Conservation (phyloP, 2,888 invertebrate genomes). For the Endomychus coccineus region DNA sequence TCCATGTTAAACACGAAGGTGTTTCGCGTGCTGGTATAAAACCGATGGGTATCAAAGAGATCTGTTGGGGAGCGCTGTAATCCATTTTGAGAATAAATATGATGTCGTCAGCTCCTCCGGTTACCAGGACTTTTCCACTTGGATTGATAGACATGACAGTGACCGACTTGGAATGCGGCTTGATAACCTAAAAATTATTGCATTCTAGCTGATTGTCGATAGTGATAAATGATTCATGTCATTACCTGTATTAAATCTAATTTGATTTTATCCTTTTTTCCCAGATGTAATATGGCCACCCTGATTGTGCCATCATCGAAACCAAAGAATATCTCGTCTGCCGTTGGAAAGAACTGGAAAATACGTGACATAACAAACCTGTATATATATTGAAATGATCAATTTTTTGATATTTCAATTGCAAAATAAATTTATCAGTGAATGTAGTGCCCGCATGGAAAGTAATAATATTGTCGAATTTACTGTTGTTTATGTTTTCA, state of each 20-base stretch:
- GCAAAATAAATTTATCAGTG: too few species aligned
- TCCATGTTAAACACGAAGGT: conserved; percentile 63
- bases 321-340: conserved; percentile 59
- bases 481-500: too few species aligned
- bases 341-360: conserved; percentile 39
- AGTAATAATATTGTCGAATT: too few species aligned
- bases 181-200: conserved; percentile 45
- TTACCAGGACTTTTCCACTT: conserved; percentile 53
- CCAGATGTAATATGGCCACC: conserved; percentile 23
- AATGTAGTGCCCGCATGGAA: too few species aligned
- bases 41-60: conserved; percentile 55
- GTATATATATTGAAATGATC: too few species aligned
- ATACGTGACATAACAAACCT: too few species aligned
- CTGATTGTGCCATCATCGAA: conserved; percentile 68
- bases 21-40: conserved; percentile 57
- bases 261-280: conserved; percentile 9
- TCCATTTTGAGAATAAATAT: conserved; percentile 58
- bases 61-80: conserved; percentile 37
- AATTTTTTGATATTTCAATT: too few species aligned
- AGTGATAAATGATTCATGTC: background rate
- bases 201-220: background rate
- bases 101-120: conserved; percentile 59
- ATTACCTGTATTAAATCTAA: conserved; percentile 23
- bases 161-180: conserved; percentile 60
- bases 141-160: conserved; percentile 56